Conservation (phyloP, 1,140 invertebrate species). For the Microplitis demolitor region DNA sequence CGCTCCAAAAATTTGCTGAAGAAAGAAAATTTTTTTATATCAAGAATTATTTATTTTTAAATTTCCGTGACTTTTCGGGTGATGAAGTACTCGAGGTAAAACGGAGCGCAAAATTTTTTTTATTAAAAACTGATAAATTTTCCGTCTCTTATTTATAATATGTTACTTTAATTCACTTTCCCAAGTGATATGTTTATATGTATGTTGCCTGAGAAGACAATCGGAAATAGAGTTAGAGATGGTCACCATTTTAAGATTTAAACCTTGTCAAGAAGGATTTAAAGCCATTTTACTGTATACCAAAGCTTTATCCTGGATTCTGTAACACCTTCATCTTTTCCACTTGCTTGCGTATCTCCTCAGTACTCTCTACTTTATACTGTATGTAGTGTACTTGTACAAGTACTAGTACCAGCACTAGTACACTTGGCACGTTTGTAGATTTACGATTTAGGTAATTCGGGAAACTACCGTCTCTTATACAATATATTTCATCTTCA, state of each 20-base stretch:
- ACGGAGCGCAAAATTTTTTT: no score
- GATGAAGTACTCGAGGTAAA: no score
- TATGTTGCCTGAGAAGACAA: no score
- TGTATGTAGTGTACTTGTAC: no score
- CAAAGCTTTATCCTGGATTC: neutral
- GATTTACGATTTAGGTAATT: conserved; percentile 26
- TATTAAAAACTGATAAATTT: no score
- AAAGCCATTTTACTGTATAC: neutral
- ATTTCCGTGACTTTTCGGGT: no score
- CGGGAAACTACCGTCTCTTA: conserved; percentile 13
- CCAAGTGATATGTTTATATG: no score
- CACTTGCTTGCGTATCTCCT: conserved; percentile 5
- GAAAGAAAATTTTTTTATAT: no score
- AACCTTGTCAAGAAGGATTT: neutral
- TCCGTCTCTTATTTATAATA: no score
- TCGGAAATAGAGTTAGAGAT: neutral
- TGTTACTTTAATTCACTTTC: no score
- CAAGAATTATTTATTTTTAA: no score
- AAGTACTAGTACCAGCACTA: neutral
- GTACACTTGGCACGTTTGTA: conserved; percentile 21
- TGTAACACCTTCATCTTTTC: conserved; percentile 8
- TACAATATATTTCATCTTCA: conserved; percentile 21
- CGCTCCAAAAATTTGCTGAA: no score
- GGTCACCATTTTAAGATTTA: neutral
- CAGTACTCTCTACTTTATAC: neutral